These are phyloP conservation scores for Aleiodes testaceus DNA, from an alignment of 2,888 invertebrate genomes.

Conservation along the genomic window DNA sequence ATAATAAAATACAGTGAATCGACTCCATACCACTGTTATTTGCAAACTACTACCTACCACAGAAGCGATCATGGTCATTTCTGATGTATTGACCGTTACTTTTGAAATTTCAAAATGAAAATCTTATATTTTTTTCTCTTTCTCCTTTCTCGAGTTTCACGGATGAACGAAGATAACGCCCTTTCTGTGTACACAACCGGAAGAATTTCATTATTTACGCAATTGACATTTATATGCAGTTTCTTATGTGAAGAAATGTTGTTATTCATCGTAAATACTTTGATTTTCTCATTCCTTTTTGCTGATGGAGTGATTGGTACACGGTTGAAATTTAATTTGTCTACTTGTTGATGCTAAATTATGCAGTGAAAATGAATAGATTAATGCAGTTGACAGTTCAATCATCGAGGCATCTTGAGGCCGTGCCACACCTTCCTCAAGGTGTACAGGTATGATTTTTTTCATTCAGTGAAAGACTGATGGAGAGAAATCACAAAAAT, in stretches of 20 bases:
- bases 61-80: no score
- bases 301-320: not conserved
- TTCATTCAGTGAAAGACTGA: no score
- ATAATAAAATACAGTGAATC: no score
- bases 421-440: no score
- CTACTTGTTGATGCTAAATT: not conserved
- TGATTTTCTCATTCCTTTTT: not conserved
- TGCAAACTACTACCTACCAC: no score
- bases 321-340: not conserved
- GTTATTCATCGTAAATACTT: not conserved
- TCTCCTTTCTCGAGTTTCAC: conserved; percentile 18
- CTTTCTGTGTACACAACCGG: conserved; percentile 31
- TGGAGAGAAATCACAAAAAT: no score
- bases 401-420: no score
- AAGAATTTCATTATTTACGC: conserved; percentile 33
- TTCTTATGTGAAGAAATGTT: not conserved
- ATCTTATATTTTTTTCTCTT: not conserved
- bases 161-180: conserved; percentile 40
- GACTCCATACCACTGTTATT: no score
- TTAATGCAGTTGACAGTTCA: no score
- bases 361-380: no score
- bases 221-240: conserved; percentile 32
- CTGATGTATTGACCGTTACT: not conserved
- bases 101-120: conserved; percentile 4
- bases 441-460: no score